Base-by-base conservation (phyloP, 2,797 vertebrate genomes). In the Smutsia temminckii region DNA sequence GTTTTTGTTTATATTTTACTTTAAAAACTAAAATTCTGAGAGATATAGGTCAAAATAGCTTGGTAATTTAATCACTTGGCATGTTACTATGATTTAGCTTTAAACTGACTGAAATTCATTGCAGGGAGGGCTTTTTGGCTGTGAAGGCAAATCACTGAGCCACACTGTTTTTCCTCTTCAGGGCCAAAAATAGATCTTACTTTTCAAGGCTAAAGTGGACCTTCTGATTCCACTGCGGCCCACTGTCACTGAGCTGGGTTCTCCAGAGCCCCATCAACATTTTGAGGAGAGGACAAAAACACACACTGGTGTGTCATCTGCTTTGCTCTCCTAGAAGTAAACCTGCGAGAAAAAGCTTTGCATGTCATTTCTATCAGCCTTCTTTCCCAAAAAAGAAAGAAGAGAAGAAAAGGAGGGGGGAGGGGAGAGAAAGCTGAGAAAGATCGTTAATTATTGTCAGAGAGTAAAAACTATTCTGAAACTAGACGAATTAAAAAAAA, bases 1-100 rank as follows among this genome's bases (percentile, higher is more conserved):
- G 21, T 63, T 57, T 89, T 53, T 42, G 16, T 17, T 71, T 29
- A 23, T 53, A 85, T 25, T 27, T 61, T 69, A 77, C 61, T 71
- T 61, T 85, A 85, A 78, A 89, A 69, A 71, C 78, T 69, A 85
- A 89, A 85, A 78, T 89, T 71, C 40, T 69, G 21, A 34, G 13
- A 57, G 14, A 3, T 49, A 57, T 57, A 86, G 10, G 37, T 64
- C 29, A n/a, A 66, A 69, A 20, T 51, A 55, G 49, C 29, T 64
- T 57, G 32, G 66, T 3, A 59, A 66, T 74, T 72, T 74, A 51
- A 17, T 59, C 49, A 57, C 10, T 42, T 69, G 51, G 5, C 1
- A 10, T 51, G 25, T 74, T 81, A 80, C 40, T 64, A 32, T 59
- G n/a, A 74, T 27, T 72, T 64, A 25, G 13, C 29, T 55, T 37